Base-by-base conservation (phyloP, 2,888 invertebrate species). In the Strigamia transsilvanica region DNA sequence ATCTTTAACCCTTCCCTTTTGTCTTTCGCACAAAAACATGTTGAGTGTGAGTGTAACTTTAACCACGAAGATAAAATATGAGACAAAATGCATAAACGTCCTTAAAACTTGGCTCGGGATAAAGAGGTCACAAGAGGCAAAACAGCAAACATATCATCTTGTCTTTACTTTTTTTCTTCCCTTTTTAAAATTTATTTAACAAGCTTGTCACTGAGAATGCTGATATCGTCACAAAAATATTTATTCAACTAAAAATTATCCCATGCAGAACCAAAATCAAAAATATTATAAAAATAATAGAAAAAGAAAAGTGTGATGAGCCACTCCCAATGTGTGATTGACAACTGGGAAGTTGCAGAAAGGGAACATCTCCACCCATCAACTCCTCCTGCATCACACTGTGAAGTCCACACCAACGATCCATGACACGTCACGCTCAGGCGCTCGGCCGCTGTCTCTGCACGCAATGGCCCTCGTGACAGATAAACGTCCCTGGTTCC, bases 301-400 rank as follows among this genome's bases (percentile, higher is more conserved):
- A 27, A 27, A 73, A 27, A 73, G 27, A 73, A 73, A 27, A 23
- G 32, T 27, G 73, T 56, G 56, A 56, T 18, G 32, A 9, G 73
- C 73, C 73, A 27, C 73, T 73, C 73, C 73, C 73, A 73, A 56
- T 27, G 73, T 73, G 73, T 73, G 73, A 73, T 73, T 73, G 73
- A 73, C 73, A 73, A 73, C 73, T 73, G 73, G 73, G 73, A 73
- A 73, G 73, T 73, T 73, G 73, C 73, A 73, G 73, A 73, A 73
- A 73, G 73, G 73, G 73, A 73, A 73, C 73, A 73, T 73, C 73
- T n/a, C 73, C 73, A 73, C 73, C 73, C 73, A 73, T 73, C 73
- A 73, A 73, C 73, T 73, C 73, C 73, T 73, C 73, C 73, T n/a
- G 73, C 73, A 23, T 73, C 73, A 73, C 73, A 73, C 73, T 73